Evolutionary conservation across 2,797 vertebrate species (phyloP), one percentile per base, ranked within the genome.

Genomic region (Premnoplex brunnescens): DNA sequence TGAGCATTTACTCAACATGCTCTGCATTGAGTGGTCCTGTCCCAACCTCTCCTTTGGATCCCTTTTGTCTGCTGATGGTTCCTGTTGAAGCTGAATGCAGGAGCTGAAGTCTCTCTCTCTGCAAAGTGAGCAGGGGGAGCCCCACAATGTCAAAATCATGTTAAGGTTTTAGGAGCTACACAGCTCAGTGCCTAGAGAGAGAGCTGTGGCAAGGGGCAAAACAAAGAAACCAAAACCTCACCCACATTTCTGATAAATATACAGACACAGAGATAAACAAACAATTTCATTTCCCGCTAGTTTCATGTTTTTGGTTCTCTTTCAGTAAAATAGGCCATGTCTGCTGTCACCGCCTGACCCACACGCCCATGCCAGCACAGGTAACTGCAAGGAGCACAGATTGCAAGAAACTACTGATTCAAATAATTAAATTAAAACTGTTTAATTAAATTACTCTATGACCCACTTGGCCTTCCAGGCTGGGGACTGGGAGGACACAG

Each of bases 31-130:
- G n/a, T 23, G 37, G 64, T 74, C 56, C 94, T 95, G 96, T 77
- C 93, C 93, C 89, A 77, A 92, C 81, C 80, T 90, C 94, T 94
- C 41, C 60, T 95, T 62, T 80, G 89, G 88, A 93, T 77, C 80
- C 37, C 74, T 88, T 90, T 91, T 94, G 67, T 94, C 52, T 94
- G 80, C 80, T 83, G 83, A n/a, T 77, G 85, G 71, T 62, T 85
- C 4, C 2, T n/a, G 3, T 30, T 43, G 84, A 79, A 56, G 94
- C 85, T 56, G 83, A 92, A 91, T 3, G 75, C 76, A 19, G 49
- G 37, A 67, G 63, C 7, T 81, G 89, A 63, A n/a, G 49, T 26
- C 24, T 82, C 44, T 67, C 13, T 76, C 44, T 43, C 28, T 32
- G 74, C 71, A 76, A 44, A 81, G 82, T 1, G 91, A 79, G 76